Base-by-base conservation (phyloP, 2,888 invertebrate genomes). In the Erannis defoliaria region DNA sequence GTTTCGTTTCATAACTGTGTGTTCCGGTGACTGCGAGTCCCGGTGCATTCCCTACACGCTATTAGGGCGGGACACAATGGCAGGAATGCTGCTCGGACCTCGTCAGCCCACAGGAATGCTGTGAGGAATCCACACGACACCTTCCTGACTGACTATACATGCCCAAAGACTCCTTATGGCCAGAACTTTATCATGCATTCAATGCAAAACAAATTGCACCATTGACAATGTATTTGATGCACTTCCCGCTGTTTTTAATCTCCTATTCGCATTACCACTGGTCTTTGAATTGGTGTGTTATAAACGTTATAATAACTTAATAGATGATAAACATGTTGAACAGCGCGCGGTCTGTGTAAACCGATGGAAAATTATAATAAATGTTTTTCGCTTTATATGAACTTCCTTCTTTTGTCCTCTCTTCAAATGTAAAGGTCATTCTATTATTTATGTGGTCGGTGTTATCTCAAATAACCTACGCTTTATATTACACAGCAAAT, bases 101-200 rank as follows among this genome's bases (percentile, higher is more conserved):
- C 71, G 76, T 78, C 78, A 78, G 77, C 72, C 68, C 62, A 65
- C 67, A 74, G 81, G 86, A 88, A 90, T 90, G 89, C 78, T 66
- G 86, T 83, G 71, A 76, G 85, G 86, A 85, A 88, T 86, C 77
- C 72, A 68, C 73, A 62, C 40, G 5, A 72, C 67, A 70, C 81
- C 82, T 84, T 83, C 84, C 84, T 82, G 72, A 55, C 70, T 64
- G 48, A 56, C 56, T 42, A 55, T 42, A 55, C 51, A 65, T 67
- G 33, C 26, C 35, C 54, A 33, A 19, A 26, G 37, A 55, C n/a
- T n/a, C 14, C 48, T 40, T 67, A 63, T 38, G 33, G 56, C 38
- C 23, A 6, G 31, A 46, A 18, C 31, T 53, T 57, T 58, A 55
- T 55, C 42, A 55, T 40, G 49, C 53, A 65, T 67, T 61, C 53